phyloP scores from a whole-genome alignment of 2,797 vertebrate species.

The Platalea minor region DNA sequence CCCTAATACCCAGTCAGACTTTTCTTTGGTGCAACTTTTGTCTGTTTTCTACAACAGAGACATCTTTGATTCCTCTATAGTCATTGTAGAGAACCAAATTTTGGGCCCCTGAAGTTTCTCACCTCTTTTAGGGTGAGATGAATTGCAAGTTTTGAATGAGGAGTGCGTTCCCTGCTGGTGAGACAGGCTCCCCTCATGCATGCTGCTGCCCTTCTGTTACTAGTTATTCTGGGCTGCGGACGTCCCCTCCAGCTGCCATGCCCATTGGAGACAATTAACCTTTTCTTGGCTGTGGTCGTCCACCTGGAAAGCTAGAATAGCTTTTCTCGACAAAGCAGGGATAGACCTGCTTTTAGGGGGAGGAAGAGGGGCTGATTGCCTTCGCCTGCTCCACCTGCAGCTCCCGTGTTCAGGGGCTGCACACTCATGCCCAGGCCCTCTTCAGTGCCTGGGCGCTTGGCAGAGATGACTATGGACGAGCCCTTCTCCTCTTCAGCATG shows the following conservation, averaged over 20 bases:
- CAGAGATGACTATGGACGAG: not conserved
- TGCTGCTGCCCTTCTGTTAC: not conserved
- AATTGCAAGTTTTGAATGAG: not conserved
- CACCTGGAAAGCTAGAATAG: not conserved
- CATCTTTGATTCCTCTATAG: not conserved
- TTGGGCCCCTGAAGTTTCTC: not conserved
- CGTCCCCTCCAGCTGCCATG: not conserved
- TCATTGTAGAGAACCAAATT: not conserved
- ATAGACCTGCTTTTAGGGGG: not conserved
- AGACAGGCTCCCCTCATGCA: not conserved
- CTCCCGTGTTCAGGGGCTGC: accelerated
- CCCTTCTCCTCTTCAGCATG: not conserved
- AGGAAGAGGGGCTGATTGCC: not conserved
- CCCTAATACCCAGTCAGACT: not conserved
- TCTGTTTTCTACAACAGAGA: not conserved
- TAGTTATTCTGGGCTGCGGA: not conserved
- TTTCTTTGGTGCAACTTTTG: not conserved
- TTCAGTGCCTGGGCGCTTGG: accelerated
- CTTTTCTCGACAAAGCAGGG: not conserved
- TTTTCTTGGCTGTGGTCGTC: not conserved
- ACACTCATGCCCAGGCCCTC: not conserved
- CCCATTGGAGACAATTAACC: not conserved
- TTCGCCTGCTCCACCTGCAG: not conserved
- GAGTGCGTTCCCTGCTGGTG: not conserved
- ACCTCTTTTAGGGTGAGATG: not conserved